A percentile compares a stretch with the other conserved stretches of the same genome.
These are phyloP conservation scores for Callinectes sapidus DNA, from an alignment of 2,888 invertebrate species.

Conservation along the genomic window DNA sequence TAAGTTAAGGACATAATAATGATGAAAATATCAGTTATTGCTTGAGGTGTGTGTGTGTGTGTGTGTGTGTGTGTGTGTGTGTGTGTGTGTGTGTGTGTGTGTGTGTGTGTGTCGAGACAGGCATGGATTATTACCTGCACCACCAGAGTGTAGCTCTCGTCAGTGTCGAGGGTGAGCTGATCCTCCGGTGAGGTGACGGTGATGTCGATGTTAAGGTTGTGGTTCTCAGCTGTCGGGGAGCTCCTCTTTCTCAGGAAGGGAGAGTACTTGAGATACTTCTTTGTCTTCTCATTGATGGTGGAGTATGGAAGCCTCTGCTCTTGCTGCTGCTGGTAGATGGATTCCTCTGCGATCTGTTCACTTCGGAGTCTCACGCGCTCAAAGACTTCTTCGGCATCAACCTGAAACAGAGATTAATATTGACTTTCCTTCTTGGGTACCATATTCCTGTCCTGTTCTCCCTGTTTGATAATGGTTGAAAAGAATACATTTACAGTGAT, in stretches of 20 bases:
- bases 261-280: conserved; percentile 16
- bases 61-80: background rate
- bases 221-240: conserved; percentile 42
- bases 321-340: conserved; percentile 27
- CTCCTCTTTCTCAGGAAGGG: conserved; percentile 49
- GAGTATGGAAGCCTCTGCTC: background rate
- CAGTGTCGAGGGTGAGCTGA: conserved; percentile 49
- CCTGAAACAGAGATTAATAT: background rate
- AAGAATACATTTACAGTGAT: background rate
- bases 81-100: background rate
- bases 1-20: background rate
- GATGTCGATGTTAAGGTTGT: conserved; percentile 54
- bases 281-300: conserved; percentile 7
- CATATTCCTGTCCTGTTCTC: background rate
- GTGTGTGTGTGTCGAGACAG: background rate
- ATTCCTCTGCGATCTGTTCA: background rate
- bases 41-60: background rate
- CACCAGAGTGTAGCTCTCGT: conserved; percentile 63
- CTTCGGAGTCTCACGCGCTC: background rate
- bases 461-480: background rate
- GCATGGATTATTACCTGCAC: conserved; percentile 51
- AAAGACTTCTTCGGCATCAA: background rate
- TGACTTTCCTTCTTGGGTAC: background rate
- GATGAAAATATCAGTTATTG: background rate
- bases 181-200: conserved; percentile 50